phyloP scores from a whole-genome alignment of 2,888 invertebrate species.

The Thecophora atra region DNA sequence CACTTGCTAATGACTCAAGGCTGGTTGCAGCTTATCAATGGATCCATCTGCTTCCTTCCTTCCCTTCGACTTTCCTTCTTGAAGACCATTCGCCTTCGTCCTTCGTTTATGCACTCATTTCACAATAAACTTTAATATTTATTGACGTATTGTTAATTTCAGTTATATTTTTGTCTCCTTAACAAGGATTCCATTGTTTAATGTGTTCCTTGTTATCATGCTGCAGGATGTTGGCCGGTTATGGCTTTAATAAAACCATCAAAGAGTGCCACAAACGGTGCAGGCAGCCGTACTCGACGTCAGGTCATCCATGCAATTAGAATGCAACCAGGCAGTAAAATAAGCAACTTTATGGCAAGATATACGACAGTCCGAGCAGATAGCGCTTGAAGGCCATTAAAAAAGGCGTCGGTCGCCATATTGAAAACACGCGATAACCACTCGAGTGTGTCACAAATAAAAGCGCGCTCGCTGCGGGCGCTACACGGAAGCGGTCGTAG shows the following conservation, averaged over 20 bases:
- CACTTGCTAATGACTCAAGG: too few relatives aligned
- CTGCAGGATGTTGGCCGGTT: neutral
- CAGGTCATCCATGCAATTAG: slow-evolving; percentile 20
- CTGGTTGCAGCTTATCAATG: too few relatives aligned
- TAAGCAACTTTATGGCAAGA: slow-evolving; percentile 19
- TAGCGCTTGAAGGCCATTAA: slow-evolving; percentile 18
- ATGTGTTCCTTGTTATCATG: neutral
- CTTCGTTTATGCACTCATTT: too few relatives aligned
- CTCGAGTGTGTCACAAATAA: slow-evolving; percentile 42
- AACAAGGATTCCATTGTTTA: neutral
- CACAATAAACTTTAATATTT: neutral
- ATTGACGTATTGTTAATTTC: neutral
- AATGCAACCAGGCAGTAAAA: slow-evolving; percentile 11
- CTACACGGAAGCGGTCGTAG: neutral
- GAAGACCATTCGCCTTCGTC: too few relatives aligned
- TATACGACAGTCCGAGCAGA: neutral
- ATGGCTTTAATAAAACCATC: slow-evolving; percentile 15
- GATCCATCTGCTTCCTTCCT: too few relatives aligned
- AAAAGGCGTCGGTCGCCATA: slow-evolving; percentile 26
- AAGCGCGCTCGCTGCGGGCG: slow-evolving; percentile 32
- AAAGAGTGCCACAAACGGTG: neutral
- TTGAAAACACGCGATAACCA: slow-evolving; percentile 37
- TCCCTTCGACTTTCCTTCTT: too few relatives aligned
- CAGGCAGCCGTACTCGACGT: neutral
- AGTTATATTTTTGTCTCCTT: neutral